Evolutionary conservation across 1,140 invertebrate genomes (phyloP).

Genomic region (Aleiodes sp.): DNA sequence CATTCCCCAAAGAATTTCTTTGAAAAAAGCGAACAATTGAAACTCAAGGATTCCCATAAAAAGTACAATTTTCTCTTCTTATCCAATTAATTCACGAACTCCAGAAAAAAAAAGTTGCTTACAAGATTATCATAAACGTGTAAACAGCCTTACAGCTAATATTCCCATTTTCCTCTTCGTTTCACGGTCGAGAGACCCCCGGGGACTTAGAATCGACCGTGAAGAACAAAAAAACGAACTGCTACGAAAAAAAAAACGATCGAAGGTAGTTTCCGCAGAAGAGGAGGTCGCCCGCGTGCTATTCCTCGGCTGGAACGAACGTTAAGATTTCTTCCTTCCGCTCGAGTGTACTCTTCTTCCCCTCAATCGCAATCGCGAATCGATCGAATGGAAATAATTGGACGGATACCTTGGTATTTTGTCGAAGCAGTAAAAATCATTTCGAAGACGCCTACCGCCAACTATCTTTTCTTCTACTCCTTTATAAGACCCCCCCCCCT

Average conservation of each 20-base stretch:
- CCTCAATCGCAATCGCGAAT: neutral
- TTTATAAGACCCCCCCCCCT: neutral
- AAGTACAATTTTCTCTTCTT: neutral
- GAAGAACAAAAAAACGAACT: neutral
- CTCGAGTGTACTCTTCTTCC: neutral
- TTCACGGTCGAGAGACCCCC: constrained; percentile 1
- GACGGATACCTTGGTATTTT: neutral
- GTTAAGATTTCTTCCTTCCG: constrained; percentile 6
- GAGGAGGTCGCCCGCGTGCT: neutral
- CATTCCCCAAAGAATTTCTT: too few species aligned
- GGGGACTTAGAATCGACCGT: neutral
- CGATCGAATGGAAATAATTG: constrained; percentile 18
- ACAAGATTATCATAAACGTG: neutral
- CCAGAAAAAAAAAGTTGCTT: too few species aligned
- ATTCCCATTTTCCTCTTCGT: neutral
- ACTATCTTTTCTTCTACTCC: neutral
- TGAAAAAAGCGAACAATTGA: too few species aligned
- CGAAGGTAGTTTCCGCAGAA: neutral
- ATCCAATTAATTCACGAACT: too few species aligned
- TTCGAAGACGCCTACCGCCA: neutral
- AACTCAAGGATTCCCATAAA: too few species aligned
- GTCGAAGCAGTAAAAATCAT: neutral
- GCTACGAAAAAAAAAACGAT: neutral
- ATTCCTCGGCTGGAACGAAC: neutral
- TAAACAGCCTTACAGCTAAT: neutral